Conservation (phyloP, 2,113 vertebrate species). For the Cyphomyrus discorhynchus region DNA sequence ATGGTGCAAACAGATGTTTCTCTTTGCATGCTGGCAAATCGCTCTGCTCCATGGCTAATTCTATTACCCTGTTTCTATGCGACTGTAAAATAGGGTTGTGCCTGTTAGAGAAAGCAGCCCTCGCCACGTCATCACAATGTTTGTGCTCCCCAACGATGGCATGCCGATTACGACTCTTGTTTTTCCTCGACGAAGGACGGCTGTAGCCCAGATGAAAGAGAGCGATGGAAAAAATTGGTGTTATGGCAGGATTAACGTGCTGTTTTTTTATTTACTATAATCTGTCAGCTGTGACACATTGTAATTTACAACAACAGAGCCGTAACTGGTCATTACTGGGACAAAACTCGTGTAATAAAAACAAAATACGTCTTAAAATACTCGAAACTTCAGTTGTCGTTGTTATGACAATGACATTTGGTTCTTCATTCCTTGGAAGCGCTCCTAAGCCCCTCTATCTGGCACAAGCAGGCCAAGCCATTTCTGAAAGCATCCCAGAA, state of each 20-base stretch:
- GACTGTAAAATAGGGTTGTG: conserved; percentile 14
- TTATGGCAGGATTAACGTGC: neutral
- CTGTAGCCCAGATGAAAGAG: neutral
- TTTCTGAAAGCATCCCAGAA: neutral
- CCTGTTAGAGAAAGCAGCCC: neutral
- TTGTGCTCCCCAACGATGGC: conserved; percentile 28
- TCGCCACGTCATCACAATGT: conserved; percentile 9
- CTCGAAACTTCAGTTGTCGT: neutral
- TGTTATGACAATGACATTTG: neutral
- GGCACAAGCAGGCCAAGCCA: neutral
- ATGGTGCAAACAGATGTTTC: conserved; percentile 46
- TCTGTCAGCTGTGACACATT: neutral
- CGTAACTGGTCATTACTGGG: neutral
- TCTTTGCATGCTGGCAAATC: conserved; percentile 30
- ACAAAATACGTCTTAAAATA: neutral
- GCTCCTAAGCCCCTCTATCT: neutral
- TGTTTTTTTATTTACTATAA: neutral
- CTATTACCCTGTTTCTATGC: conserved; percentile 11
- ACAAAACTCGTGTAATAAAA: neutral
- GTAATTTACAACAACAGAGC: neutral
- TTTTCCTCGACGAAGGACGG: neutral
- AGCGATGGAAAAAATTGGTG: neutral
- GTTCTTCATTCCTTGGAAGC: neutral
- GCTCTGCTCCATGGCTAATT: conserved; percentile 19
- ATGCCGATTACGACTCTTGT: conserved; percentile 17